Evolutionary conservation across 2,797 vertebrate genomes (phyloP).

Genomic region (Peromyscus attwateri): DNA sequence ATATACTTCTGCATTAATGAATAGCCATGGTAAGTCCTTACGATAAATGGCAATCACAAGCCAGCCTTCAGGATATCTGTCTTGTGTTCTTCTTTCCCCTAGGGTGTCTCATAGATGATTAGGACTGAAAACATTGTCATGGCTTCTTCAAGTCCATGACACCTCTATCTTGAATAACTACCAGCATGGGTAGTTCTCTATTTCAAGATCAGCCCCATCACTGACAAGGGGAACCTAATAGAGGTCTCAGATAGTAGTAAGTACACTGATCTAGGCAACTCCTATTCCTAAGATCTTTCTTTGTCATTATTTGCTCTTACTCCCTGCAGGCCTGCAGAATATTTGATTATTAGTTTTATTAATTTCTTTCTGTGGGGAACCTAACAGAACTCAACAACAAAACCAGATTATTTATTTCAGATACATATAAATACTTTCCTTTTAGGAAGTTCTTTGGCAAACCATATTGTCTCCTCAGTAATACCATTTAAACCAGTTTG

Average conservation of each 20-base stretch:
- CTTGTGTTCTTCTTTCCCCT: not conserved
- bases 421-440: not conserved
- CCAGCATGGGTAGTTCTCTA: not conserved
- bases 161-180: not conserved
- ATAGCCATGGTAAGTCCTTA: conserved; percentile 40
- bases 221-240: not conserved
- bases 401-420: conserved; percentile 17
- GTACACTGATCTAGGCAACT: not conserved
- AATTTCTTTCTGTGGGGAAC: conserved; percentile 9
- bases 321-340: conserved; percentile 20
- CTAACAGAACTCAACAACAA: conserved; percentile 26
- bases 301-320: conserved; percentile 58
- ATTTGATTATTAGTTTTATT: conserved; percentile 17
- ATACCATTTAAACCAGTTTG: not conserved
- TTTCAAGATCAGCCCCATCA: not conserved
- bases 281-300: conserved; percentile 37
- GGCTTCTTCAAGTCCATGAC: not conserved
- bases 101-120: not conserved
- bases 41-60: not conserved
- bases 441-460: conserved; percentile 15
- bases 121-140: not conserved
- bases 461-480: conserved; percentile 20
- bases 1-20: not conserved
- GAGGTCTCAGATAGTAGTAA: not conserved
- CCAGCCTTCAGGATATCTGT: not conserved